Percentiles rank a stretch among this genome's conserved stretches.
These are phyloP conservation scores for Pygoscelis antarcticus DNA, from an alignment of 2,113 vertebrate species.

Conservation along the genomic window DNA sequence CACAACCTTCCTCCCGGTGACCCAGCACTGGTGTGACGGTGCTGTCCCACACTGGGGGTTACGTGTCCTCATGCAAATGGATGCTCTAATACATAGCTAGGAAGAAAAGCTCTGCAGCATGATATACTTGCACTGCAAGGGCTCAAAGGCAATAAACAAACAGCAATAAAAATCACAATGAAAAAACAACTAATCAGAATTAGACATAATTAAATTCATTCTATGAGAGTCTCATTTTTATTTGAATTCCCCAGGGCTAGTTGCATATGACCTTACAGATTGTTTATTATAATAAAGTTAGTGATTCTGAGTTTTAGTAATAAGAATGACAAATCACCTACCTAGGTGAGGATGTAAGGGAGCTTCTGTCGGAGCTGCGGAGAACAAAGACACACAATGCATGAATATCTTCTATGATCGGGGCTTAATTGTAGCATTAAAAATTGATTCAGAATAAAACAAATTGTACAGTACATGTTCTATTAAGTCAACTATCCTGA, in stretches of 20 bases:
- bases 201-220: not conserved
- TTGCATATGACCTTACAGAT: not conserved
- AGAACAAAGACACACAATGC: constrained; percentile 21
- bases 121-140: not conserved
- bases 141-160: not conserved
- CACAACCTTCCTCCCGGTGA: not conserved
- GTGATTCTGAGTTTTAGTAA: not conserved
- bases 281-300: not conserved
- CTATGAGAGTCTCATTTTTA: not conserved
- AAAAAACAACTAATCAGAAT: not conserved
- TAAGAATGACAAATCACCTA: constrained; percentile 69
- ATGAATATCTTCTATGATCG: not conserved
- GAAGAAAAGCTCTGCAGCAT: not conserved
- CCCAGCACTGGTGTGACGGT: not conserved
- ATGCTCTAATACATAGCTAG: not conserved
- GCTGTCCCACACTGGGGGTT: not conserved
- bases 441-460: not conserved
- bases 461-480: not conserved
- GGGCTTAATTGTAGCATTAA: not conserved
- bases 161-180: not conserved
- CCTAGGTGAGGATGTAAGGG: constrained; percentile 88
- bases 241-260: not conserved
- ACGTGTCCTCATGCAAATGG: not conserved
- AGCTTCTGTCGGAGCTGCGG: constrained; percentile 90
- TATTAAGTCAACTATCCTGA: not conserved